Percentiles rank a stretch among this genome's conserved stretches.
phyloP scores from a whole-genome alignment of 2,113 vertebrate genomes.

The Prochilodus magdalenae region DNA sequence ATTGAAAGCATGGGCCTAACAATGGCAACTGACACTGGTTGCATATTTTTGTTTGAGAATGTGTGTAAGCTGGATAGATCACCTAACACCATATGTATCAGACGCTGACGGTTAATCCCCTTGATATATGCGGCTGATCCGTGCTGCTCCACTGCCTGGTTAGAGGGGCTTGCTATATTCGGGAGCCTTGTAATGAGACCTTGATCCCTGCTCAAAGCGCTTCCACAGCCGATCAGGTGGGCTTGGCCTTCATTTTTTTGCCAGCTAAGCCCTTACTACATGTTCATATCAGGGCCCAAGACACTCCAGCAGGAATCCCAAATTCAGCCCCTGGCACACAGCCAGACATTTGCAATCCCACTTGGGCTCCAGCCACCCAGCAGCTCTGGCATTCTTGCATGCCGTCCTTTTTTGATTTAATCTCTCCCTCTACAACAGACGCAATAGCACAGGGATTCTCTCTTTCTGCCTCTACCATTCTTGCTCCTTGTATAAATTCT shows the following conservation, averaged over 20 bases:
- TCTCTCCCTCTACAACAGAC: background rate
- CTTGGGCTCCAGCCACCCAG: background rate
- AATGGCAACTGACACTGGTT: background rate
- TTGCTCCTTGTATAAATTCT: background rate
- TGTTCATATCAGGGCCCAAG: slow-evolving; percentile 31
- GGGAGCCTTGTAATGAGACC: slow-evolving; percentile 55
- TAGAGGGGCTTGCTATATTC: slow-evolving; percentile 51
- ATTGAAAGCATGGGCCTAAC: background rate
- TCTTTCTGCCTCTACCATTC: background rate
- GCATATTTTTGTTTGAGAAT: slow-evolving; percentile 29
- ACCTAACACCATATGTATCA: slow-evolving; percentile 28
- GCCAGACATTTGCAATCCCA: background rate
- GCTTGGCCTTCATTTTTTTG: slow-evolving; percentile 25
- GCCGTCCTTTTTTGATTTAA: slow-evolving; percentile 38
- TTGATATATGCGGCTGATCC: slow-evolving; percentile 30
- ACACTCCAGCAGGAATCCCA: background rate
- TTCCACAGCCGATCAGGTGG: slow-evolving; percentile 48
- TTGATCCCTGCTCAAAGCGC: slow-evolving; percentile 38
- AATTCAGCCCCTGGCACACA: slow-evolving; percentile 12
- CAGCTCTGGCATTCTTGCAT: slow-evolving; percentile 37
- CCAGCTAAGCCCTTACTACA: slow-evolving; percentile 35
- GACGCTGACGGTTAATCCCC: slow-evolving; percentile 38
- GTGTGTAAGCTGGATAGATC: background rate
- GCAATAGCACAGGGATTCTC: slow-evolving; percentile 5
- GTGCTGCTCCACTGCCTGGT: slow-evolving; percentile 40